These are phyloP conservation scores for Agrochola lota DNA, from an alignment of 2,888 invertebrate species.

Conservation along the genomic window DNA sequence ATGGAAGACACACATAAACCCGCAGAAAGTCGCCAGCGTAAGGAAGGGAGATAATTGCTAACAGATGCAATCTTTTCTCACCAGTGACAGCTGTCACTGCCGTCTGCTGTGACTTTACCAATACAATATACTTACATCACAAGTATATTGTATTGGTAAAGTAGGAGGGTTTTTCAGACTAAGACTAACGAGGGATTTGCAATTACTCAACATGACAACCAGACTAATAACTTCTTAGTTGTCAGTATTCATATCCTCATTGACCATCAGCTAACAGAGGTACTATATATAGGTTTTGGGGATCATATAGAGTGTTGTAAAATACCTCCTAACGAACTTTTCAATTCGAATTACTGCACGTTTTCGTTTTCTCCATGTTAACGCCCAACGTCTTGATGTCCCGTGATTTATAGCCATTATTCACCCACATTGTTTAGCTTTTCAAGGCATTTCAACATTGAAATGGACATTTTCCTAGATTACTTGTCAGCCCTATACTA, in stretches of 20 bases:
- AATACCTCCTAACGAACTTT: neutral
- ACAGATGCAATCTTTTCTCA: constrained; percentile 17
- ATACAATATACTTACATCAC: neutral
- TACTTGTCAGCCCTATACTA: constrained; percentile 62
- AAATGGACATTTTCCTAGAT: constrained; percentile 41
- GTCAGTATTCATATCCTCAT: neutral
- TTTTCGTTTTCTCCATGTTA: neutral
- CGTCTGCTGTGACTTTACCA: neutral
- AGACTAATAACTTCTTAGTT: neutral
- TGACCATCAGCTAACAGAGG: neutral
- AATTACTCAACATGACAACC: neutral
- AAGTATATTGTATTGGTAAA: too few relatives aligned
- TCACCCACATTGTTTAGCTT: constrained; percentile 54
- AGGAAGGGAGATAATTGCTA: neutral
- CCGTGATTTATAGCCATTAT: constrained; percentile 47
- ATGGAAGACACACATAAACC: constrained; percentile 14
- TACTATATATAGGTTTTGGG: neutral
- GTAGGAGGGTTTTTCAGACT: neutral
- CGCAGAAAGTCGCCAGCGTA: constrained; percentile 1
- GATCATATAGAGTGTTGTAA: neutral
- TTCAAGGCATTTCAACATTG: constrained; percentile 51
- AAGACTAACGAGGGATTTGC: neutral
- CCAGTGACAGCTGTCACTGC: constrained; percentile 1
- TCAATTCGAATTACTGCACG: neutral
- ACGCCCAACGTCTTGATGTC: constrained; percentile 46